Percentiles rank a stretch among this genome's conserved stretches.
Conservation (phyloP, 1,140 invertebrate species). For the Microplitis mediator region DNA sequence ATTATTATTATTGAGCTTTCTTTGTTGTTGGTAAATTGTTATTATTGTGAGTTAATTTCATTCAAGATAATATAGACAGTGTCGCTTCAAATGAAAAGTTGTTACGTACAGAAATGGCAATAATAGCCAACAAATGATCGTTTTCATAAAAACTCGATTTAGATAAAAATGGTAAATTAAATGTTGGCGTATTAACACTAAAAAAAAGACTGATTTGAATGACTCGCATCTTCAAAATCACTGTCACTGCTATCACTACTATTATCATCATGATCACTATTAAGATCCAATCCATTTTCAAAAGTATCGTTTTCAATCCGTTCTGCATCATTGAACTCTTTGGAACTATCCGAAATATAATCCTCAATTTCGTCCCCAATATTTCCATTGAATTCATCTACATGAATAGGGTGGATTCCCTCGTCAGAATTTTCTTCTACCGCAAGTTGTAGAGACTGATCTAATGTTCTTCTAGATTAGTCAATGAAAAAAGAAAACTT, state of each 20-base stretch:
- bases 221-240: not conserved
- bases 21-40: conserved; percentile 15
- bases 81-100: not conserved
- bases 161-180: too few species aligned
- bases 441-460: not conserved
- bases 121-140: not conserved
- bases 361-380: not conserved
- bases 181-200: too few species aligned
- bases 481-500: too few species aligned
- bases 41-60: not conserved
- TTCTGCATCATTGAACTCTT: not conserved
- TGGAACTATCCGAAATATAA: not conserved
- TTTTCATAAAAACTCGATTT: not conserved
- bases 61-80: not conserved
- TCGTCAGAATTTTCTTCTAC: not conserved
- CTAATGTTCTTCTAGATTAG: not conserved
- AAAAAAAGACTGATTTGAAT: not conserved
- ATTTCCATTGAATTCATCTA: not conserved
- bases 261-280: not conserved
- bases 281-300: too few species aligned
- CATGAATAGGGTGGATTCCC: not conserved
- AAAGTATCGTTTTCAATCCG: not conserved
- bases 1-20: not conserved
- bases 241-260: not conserved
- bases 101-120: not conserved